Base-by-base conservation (phyloP, 2,888 invertebrate genomes). In the Mycalesis mineus region DNA sequence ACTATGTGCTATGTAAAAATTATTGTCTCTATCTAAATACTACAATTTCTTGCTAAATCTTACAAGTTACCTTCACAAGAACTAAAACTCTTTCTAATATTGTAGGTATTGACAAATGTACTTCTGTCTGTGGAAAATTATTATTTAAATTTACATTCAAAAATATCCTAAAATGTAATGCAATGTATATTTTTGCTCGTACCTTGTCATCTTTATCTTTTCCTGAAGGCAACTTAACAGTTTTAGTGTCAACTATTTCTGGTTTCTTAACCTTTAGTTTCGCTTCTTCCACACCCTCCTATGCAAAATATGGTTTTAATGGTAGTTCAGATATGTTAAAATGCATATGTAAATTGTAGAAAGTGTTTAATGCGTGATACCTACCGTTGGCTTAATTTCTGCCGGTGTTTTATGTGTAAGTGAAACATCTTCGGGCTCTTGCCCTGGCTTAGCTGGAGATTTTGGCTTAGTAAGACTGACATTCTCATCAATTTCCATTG, bases 351-450 rank as follows among this genome's bases (percentile, higher is more conserved):
- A 17, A 17, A 7, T 41, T 22, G 37, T 15, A 36, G 50, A 22
- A 40, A 13, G 28, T 7, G 9, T 40, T 40, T 22, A 41, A 7
- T n/a, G 31, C 17, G 6, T 40, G 1, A 58, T 84, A 88, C 88
- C 57, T 77, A 89, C 89, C 89, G 89, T 88, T 22, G 81, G 88
- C 65, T 73, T 82, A 55, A 77, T 86, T 68, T 88, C 84, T 56
- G 88, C 82, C 17, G 88, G 88, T 72, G 87, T 88, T 80, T 86
- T 89, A 69, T 89, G 89, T 76, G 87, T 87, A 39, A 88, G 82
- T 52, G 86, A 82, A 63, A 88, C 88, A 1, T 88, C 84, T 72
- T 88, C 89, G 51, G 89, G 88, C 66, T 82, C 79, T 62, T 82
- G 72, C 57, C 77, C 87, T 67, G 87, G 85, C 63, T 86, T 87